phyloP scores from a whole-genome alignment of 2,113 vertebrate genomes.

The Ondatra zibethicus region DNA sequence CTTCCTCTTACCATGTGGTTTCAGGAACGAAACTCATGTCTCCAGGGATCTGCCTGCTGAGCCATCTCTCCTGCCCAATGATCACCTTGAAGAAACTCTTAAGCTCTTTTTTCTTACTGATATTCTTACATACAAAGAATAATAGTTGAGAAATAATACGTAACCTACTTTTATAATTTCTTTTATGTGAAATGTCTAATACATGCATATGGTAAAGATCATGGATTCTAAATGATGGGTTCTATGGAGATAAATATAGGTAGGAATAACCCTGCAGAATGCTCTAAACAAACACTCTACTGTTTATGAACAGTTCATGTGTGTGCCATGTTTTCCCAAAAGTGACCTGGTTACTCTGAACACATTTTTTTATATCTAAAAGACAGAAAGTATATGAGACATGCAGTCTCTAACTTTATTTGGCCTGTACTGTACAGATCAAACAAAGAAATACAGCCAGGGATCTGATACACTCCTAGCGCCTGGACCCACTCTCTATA shows the following conservation, averaged over 20 bases:
- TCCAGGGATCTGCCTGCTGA: not conserved
- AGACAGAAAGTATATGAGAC: constrained; percentile 3
- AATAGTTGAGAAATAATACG: constrained; percentile 22
- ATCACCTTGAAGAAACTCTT: constrained; percentile 49
- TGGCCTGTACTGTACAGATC: not conserved
- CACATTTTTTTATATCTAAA: constrained; percentile 21
- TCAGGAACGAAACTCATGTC: not conserved
- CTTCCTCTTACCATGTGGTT: not conserved
- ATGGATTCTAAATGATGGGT: constrained; percentile 23
- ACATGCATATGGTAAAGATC: not conserved
- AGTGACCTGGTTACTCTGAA: constrained; percentile 22
- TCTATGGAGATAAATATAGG: not conserved
- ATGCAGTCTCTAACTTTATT: not conserved
- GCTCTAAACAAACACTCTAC: not conserved
- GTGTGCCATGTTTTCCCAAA: not conserved
- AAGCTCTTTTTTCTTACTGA: not conserved
- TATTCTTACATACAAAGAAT: constrained; percentile 35
- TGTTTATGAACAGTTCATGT: not conserved
- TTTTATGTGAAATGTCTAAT: constrained; percentile 26
- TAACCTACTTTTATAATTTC: not conserved
- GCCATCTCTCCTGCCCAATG: not conserved
- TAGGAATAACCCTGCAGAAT: not conserved
- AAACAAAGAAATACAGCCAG: not conserved
- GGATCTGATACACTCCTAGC: not conserved
- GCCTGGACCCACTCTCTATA: not conserved